phyloP scores from a whole-genome alignment of 2,113 vertebrate species.

The Pogonocichla stellata region DNA sequence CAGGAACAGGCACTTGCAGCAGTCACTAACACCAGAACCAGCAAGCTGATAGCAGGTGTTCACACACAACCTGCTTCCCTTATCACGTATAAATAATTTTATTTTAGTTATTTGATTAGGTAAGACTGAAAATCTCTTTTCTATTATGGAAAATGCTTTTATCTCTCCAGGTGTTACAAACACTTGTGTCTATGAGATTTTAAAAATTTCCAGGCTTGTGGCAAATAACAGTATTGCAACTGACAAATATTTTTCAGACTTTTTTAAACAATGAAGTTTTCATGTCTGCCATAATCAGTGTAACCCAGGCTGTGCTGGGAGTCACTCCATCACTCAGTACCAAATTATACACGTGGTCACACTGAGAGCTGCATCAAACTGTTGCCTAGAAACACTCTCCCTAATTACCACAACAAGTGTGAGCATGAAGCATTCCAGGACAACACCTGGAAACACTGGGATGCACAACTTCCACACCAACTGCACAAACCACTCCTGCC shows the following conservation, averaged over 20 bases:
- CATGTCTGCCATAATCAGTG: neutral
- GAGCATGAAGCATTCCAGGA: neutral
- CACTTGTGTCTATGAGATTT: neutral
- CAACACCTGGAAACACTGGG: neutral
- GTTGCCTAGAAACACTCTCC: neutral
- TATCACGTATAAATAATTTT: accelerated
- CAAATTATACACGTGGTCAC: neutral
- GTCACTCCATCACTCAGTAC: neutral
- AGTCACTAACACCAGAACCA: neutral
- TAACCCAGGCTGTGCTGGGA: neutral
- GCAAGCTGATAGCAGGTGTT: neutral
- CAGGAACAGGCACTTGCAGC: neutral
- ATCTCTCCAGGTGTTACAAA: neutral
- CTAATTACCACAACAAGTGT: neutral
- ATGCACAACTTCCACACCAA: neutral
- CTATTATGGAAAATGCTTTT: neutral
- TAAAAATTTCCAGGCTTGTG: neutral
- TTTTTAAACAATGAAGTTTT: neutral
- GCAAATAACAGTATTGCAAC: neutral
- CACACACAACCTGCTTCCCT: neutral
- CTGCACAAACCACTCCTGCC: neutral
- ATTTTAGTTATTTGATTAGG: neutral
- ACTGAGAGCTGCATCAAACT: neutral
- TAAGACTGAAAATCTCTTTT: neutral
- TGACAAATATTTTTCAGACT: neutral